Base-by-base conservation (phyloP, 2,797 vertebrate species). In the Takifugu ocellatus region DNA sequence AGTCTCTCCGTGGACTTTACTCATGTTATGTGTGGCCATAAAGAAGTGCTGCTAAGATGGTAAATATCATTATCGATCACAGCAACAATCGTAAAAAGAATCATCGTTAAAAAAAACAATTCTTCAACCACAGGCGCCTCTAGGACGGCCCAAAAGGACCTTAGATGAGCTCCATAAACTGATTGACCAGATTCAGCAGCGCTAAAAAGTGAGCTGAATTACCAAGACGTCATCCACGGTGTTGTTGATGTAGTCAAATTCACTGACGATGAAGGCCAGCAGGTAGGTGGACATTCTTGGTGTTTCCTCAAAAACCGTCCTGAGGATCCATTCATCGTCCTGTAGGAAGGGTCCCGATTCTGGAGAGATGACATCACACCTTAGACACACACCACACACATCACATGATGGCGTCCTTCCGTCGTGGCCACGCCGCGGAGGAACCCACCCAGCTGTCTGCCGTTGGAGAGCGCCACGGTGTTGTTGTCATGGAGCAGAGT, bases 241-340 rank as follows among this genome's bases (percentile, higher is more conserved):
- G 0, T 0, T 0, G 0, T 1, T 0, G 46, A 88, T 21, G 0
- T 0, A 0, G 0, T 0, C 0, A 21, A 90, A 99, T 63, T 96
- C 87, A 44, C 94, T 91, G 86, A 99, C 92, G 0, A 99, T 94
- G 79, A 94, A 99, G 1, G 95, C 97, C 84, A 98, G 66, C 64
- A 98, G 84, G 78, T 99, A 99, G 0, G 96, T 98, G 29, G 97
- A 98, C 97, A 99, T 99, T 61, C 39, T 91, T 59, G 84, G 77
- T 0, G 96, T 97, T 56, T 77, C 56, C 0, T 87, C 0, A 42
- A 96, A 99, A 1, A 55, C 36, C 0, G 94, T 95, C 66, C 53
- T 0, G 0, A 0, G 68, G 72, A 94, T 70, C 0, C 0, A 0
- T 0, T 3, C 0, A 0, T 11, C 67, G 0, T 25, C 0, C 0